Conservation (phyloP, 2,888 invertebrate genomes). For the Clanis bilineata region DNA sequence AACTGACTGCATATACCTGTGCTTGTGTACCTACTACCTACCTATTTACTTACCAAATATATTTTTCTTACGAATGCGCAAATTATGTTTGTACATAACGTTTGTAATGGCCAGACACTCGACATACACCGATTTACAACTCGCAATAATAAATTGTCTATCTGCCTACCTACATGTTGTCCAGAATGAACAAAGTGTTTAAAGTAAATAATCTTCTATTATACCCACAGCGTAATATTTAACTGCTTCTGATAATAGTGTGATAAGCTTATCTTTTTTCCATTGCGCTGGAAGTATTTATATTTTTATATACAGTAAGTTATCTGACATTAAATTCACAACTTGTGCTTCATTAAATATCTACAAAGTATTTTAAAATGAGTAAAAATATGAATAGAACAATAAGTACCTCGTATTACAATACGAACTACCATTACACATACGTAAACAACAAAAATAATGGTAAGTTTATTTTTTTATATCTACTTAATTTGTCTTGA, state of each 20-base stretch:
- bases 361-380: constrained; percentile 35
- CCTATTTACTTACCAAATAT: neutral
- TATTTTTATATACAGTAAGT: constrained; percentile 24
- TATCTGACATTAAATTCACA: neutral
- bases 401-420: constrained; percentile 59
- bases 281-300: constrained; percentile 32
- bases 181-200: neutral
- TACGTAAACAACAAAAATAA: constrained; percentile 59
- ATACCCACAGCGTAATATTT: constrained; percentile 22
- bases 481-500: too few species aligned
- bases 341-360: neutral
- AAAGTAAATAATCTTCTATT: constrained; percentile 15
- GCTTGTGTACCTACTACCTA: neutral
- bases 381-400: constrained; percentile 47
- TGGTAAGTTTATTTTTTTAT: constrained; percentile 46
- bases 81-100: neutral
- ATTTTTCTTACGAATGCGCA: neutral
- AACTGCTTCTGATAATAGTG: constrained; percentile 32
- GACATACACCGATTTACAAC: neutral
- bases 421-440: constrained; percentile 65
- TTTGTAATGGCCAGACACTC: too few species aligned
- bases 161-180: neutral
- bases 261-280: constrained; percentile 40
- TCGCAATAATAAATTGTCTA: neutral
- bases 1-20: neutral